These are phyloP conservation scores for Aplysia californica DNA, from an alignment of 1,140 invertebrate genomes.

Conservation along the genomic window DNA sequence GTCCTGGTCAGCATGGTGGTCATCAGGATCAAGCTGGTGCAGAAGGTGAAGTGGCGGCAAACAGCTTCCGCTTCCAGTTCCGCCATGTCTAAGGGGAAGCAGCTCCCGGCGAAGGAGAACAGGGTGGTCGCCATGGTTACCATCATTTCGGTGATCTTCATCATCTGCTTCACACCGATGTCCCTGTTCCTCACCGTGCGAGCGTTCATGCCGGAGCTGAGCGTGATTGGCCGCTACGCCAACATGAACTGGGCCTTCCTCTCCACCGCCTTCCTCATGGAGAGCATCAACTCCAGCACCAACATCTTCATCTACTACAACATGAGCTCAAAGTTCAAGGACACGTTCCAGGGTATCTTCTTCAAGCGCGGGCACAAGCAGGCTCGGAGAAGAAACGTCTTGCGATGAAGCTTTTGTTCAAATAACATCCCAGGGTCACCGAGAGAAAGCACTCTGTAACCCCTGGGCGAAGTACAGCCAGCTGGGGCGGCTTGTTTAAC, in stretches of 20 bases:
- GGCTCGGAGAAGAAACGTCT: too few relatives aligned
- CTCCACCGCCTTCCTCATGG: background rate
- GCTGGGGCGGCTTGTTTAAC: too few relatives aligned
- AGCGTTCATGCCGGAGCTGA: background rate
- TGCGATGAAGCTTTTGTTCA: too few relatives aligned
- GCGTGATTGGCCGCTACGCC: background rate
- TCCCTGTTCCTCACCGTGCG: background rate
- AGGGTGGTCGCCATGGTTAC: background rate
- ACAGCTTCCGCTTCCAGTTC: background rate
- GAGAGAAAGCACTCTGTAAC: too few relatives aligned
- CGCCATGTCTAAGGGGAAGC: too few relatives aligned
- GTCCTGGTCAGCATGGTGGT: background rate
- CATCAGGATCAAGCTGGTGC: background rate
- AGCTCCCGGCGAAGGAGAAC: background rate
- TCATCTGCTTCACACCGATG: background rate
- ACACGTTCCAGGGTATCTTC: constrained; percentile 16
- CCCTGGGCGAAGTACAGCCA: too few relatives aligned
- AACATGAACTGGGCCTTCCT: background rate
- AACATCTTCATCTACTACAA: constrained; percentile 27
- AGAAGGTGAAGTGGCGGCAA: background rate
- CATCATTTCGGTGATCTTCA: background rate
- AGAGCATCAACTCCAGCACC: constrained; percentile 22
- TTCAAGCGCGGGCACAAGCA: too few relatives aligned
- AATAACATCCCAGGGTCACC: too few relatives aligned
- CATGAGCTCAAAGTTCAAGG: constrained; percentile 28